Evolutionary conservation across 2,113 vertebrate genomes (phyloP), one percentile per base, ranked within the genome.

Genomic region (Hipposideros armiger): DNA sequence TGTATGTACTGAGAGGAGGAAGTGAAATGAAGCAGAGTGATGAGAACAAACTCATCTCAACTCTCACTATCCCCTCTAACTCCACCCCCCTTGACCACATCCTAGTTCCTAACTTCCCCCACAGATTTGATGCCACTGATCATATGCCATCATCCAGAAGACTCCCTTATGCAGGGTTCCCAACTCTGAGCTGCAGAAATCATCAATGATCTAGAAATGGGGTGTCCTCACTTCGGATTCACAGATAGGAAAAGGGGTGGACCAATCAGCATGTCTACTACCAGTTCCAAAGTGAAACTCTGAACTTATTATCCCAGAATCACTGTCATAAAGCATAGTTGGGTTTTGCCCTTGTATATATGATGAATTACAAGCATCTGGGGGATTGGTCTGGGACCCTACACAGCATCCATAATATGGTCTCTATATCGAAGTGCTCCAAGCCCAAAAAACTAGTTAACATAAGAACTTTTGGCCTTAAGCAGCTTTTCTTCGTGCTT

Each of bases 291-390:
- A 81, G 1, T n/a, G 47, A 26, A 93, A 60, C 28, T 60, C 9
- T 30, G 52, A 8, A 19, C 15, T 32, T 15, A 36, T 83, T 93
- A 93, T 83, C 62, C 54, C n/a, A 62, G 4, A 73, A 26, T 36
- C 73, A 78, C 19, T 73, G 32, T 86, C 85, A 81, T 77, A 45
- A 89, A 82, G 26, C 9, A 32, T 36, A 90, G 45, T 10, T 95
- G 69, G 54, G 32, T 83, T 26, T 30, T 87, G 62, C 22, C 15
- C 47, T 87, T 40, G 72, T 22, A 74, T 28, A 90, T 28, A 60
- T 40, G 22, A 56, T 89, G 60, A 60, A 50, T 62, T 77, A 26
- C 4, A 95, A 94, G 67, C 52, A 93, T 91, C 91, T 52, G 72
- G 56, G 54, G 54, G 10, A 82, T 30, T 91, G 32, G 78, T 13